Evolutionary conservation across 2,113 vertebrate species (phyloP), one percentile per base, ranked within the genome.

Genomic region (Tachysurus vachellii): DNA sequence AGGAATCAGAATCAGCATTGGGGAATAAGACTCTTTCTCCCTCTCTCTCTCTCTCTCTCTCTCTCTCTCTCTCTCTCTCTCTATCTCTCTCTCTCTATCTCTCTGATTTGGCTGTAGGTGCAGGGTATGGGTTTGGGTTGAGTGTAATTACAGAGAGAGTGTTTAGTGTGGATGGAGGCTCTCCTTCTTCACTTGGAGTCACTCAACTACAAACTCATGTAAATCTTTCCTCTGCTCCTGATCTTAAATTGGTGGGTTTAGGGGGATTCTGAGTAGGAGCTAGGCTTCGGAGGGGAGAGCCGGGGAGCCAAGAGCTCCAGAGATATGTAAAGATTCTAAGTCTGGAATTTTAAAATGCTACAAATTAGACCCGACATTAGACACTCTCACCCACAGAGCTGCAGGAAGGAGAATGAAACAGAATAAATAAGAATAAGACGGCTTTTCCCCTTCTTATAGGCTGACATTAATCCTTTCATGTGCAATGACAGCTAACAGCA

Each of bases 191-290:
- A 97, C 96, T 98, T 91, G 97, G 96, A 98, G 97, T 96, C 96
- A 97, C 94, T 95, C 96, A 96, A 97, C 95, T 96, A 97, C 96
- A 97, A 95, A 95, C 96, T 97, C 96, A 97, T 97, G 96, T 96
- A 95, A 97, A 97, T 95, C 96, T 97, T 95, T 95, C 94, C 95
- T 96, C 95, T 97, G 95, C 95, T 95, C 95, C 94, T 96, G 95
- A 97, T 97, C 96, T 96, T 98, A 99, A 99, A 99, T 99, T 99
- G 98, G 98, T 95, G 96, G 98, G 97, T 99, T 99, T 99, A 97
- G 95, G 76, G 93, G 94, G 95, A 95, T 94, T 96, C 97, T 97
- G 97, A 96, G 93, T 95, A 98, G 98, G 94, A 97, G 95, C 91
- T 59, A 79, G 92, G 94, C 94, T 96, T 95, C 92, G 94, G 94